Evolutionary conservation across 2,888 invertebrate species (phyloP), one percentile per base, ranked within the genome.

Genomic region (Tachina grossa): DNA sequence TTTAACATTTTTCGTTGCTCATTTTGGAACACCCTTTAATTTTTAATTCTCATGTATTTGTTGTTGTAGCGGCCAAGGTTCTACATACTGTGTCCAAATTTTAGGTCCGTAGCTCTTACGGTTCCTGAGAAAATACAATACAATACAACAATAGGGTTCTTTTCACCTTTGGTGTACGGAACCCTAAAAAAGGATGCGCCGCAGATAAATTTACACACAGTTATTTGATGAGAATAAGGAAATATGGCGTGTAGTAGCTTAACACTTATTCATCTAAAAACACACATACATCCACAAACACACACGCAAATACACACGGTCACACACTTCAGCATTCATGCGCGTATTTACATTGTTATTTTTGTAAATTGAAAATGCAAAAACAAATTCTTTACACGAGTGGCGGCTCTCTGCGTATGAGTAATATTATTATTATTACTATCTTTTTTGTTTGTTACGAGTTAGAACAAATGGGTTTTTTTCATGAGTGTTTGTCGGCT

Each of bases 231-330:
- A 69, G 22, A 66, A 39, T 61, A 61, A 45, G 66, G 53, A 53
- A 80, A 80, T 66, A 84, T 72, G 71, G 72, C 61, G 76, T 61
- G 76, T 61, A 49, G 53, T 31, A 71, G 19, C 53, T 84, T 55
- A 72, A 76, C 84, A 84, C 66, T 59, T 80, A 77, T 55, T 81
- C 72, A 81, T 68, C 68, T 84, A 61, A 72, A 84, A 59, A 61
- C 22, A 55, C 14, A 57, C 49, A 61, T 49, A 19, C 47, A 59
- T 13, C 13, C 14, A 49, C 31, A n/a, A n/a, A n/a, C n/a, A 45
- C 31, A 2, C 68, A 10, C 45, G 22, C 1, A 22, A 2, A 66
- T 6, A 1, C 31, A 66, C 47, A 45, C n/a, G n/a, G n/a, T n/a
- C n/a, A n/a, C 14, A 53, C 16, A 57, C 43, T 47, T 22, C n/a